Base-by-base conservation (phyloP, 1,140 invertebrate genomes). In the Ctenoplectra terminalis region DNA sequence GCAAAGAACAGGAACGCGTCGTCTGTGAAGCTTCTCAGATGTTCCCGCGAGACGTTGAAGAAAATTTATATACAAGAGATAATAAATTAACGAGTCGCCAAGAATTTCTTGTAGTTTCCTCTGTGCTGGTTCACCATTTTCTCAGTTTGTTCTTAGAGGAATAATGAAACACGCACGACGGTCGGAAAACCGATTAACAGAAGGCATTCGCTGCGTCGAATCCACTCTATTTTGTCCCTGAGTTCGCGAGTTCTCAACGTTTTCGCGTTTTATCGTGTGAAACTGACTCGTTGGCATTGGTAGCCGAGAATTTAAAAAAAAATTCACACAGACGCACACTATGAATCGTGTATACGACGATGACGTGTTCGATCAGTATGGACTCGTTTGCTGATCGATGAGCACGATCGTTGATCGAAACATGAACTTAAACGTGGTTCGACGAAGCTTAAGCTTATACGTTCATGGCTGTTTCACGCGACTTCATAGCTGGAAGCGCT, bases 171-270 rank as follows among this genome's bases (percentile, higher is more conserved):
- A 1, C 3, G 31, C 60, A 23, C 20, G 20, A 61, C 23, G 9
- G 3, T 61, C 40, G 29, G 20, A 8, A 0, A 0, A 46, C 7
- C n/a, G 46, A 52, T 60, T 48, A 31, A 46, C 2, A 31, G 34
- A 46, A 34, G 48, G 48, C 61, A 20, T 29, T 23, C 3, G 4
- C 61, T 11, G 6, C 4, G 37, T 69, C 50, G 13, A 46, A 8
- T 48, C 43, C 66, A 40, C 66, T 71, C 76, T 50, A 54, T 37
- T 61, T 71, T 60, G 29, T 61, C 66, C 66, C 43, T 26, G 67
- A 50, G 26, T 29, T 46, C 29, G 56, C 29, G 56, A n/a, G 31
- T 43, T 58, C 72, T 40, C 26, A 40, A 34, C 67, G 11, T 31
- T 52, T 26, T 17, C 20, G 50, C 61, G 48, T 76, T 67, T 56